These are phyloP conservation scores for Cygnus atratus DNA, from an alignment of 2,113 vertebrate species.

Conservation along the genomic window DNA sequence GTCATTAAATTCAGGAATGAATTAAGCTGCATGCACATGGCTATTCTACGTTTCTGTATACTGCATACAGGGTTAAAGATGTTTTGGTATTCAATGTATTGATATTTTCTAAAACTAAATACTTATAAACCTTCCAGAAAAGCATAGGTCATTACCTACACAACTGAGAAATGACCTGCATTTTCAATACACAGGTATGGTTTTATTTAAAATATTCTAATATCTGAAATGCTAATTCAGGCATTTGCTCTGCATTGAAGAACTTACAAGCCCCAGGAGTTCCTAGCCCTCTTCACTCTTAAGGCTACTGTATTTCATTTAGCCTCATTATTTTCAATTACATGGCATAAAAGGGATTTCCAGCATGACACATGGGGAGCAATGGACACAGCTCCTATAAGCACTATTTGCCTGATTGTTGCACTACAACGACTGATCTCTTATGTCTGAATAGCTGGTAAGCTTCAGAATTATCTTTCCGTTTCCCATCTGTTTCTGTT, in stretches of 20 bases:
- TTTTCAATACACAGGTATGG: not conserved
- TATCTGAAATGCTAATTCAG: not conserved
- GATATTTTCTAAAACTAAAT: not conserved
- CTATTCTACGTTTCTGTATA: not conserved
- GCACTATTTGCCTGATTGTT: not conserved
- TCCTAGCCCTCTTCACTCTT: not conserved
- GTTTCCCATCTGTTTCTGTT: slow-evolving; percentile 46
- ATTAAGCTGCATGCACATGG: not conserved
- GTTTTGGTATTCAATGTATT: not conserved
- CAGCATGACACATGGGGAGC: not conserved
- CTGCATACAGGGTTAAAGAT: not conserved
- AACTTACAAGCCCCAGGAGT: not conserved
- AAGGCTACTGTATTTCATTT: slow-evolving; percentile 2
- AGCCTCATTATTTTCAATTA: slow-evolving; percentile 45
- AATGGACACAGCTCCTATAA: not conserved
- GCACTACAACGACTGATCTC: not conserved
- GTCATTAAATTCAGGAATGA: not conserved
- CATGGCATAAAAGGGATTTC: not conserved
- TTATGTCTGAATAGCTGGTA: not conserved
- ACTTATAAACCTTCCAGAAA: not conserved
- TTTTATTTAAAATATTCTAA: not conserved
- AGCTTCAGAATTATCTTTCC: slow-evolving; percentile 23
- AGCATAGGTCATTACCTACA: not conserved
- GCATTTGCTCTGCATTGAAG: not conserved
- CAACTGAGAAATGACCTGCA: not conserved